Evolutionary conservation across 1,140 invertebrate genomes (phyloP).

Genomic region (Phortica variegata): DNA sequence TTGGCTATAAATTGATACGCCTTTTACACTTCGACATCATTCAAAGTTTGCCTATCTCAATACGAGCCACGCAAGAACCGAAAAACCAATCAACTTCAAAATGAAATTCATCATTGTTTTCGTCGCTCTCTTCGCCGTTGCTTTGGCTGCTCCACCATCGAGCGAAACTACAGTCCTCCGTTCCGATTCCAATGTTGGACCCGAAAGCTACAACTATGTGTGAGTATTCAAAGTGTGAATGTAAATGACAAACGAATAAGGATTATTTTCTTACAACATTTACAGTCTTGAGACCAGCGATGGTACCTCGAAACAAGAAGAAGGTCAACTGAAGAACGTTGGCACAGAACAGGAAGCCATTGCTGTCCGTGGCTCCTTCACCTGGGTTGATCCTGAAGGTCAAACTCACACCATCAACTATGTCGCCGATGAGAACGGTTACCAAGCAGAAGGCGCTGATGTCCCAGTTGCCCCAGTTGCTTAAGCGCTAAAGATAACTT

Average conservation of each 20-base stretch:
- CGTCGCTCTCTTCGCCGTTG: slow-evolving; percentile 16
- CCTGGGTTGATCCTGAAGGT: slow-evolving; percentile 65
- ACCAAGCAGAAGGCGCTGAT: slow-evolving; percentile 66
- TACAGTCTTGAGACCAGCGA: slow-evolving; percentile 62
- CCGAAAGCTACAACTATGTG: slow-evolving; percentile 52
- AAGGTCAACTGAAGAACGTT: slow-evolving; percentile 61
- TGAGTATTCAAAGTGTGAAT: slow-evolving; percentile 28
- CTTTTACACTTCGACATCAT: too few relatives aligned
- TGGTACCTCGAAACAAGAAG: slow-evolving; percentile 63
- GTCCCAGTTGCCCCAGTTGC: slow-evolving; percentile 58
- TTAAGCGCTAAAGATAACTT: too few relatives aligned
- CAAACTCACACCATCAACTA: slow-evolving; percentile 63
- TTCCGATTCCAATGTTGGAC: slow-evolving; percentile 30
- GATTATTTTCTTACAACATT: background rate
- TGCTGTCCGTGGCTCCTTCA: slow-evolving; percentile 65
- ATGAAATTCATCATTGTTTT: slow-evolving; percentile 44
- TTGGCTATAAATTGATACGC: too few relatives aligned
- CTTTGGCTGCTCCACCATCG: slow-evolving; percentile 30
- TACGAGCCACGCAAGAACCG: too few relatives aligned
- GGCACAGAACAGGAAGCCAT: slow-evolving; percentile 57
- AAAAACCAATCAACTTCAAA: slow-evolving; percentile 16
- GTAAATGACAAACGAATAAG: background rate
- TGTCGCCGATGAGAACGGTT: slow-evolving; percentile 72
- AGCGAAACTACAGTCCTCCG: slow-evolving; percentile 28
- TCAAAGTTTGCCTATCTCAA: too few relatives aligned